phyloP scores from a whole-genome alignment of 2,113 vertebrate species.

The Burhinus bistriatus region DNA sequence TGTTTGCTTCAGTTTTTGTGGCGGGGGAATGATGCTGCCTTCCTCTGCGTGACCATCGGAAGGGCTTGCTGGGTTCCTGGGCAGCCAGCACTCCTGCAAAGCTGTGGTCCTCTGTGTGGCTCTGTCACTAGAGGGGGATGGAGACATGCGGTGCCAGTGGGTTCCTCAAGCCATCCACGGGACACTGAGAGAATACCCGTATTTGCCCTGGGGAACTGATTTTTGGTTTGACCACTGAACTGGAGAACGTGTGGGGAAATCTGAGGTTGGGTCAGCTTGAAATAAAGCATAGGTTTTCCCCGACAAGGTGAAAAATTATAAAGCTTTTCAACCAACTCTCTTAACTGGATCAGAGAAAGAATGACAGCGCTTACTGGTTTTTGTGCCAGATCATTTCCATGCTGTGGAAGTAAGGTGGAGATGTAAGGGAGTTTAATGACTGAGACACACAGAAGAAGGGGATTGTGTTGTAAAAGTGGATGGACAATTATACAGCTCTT shows the following conservation, averaged over 20 bases:
- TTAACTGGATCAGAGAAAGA: not conserved
- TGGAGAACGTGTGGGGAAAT: rapidly evolving
- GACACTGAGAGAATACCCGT: not conserved
- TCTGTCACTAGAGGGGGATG: constrained; percentile 51
- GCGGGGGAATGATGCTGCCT: not conserved
- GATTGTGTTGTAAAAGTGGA: not conserved
- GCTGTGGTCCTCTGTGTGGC: not conserved
- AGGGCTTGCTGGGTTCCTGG: not conserved
- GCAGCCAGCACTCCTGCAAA: rapidly evolving
- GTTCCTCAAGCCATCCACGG: not conserved
- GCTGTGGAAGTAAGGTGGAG: not conserved
- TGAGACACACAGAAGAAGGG: not conserved
- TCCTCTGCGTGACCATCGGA: rapidly evolving
- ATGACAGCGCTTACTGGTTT: not conserved
- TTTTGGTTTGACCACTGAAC: not conserved
- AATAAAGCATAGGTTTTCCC: not conserved
- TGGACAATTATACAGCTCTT: not conserved
- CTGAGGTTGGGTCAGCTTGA: not conserved
- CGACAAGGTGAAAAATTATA: not conserved
- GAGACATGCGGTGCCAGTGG: not conserved
- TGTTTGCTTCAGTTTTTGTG: not conserved
- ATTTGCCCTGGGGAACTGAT: not conserved
- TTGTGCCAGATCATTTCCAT: not conserved
- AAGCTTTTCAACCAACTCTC: not conserved
- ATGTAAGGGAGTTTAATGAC: not conserved